Base-by-base conservation (phyloP, 2,888 invertebrate species). In the Mellilla xanthometata region DNA sequence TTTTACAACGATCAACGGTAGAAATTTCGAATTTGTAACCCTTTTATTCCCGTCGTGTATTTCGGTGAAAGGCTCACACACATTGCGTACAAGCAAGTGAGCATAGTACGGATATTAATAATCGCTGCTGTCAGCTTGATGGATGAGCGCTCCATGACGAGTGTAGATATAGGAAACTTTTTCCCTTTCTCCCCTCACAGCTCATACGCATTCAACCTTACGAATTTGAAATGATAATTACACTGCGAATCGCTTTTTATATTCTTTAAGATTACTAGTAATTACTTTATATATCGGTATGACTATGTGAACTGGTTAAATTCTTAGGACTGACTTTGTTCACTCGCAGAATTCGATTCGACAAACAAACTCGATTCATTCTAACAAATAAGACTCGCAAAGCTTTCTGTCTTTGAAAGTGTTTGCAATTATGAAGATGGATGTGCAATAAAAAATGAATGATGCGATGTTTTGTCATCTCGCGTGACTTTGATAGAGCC, bases 101-200 rank as follows among this genome's bases (percentile, higher is more conserved):
- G 35, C 41, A 49, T 26, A 45, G 48, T 44, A 52, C 34, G 67
- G 65, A 67, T 72, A 78, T 80, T 81, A 81, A 81, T 80, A 83
- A 80, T 80, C 76, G 73, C 54, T 49, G 74, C 70, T 79, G 86
- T 79, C 85, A 76, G 68, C 45, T 60, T 87, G 88, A 89, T 87
- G 67, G 83, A 89, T 85, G 75, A 61, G 56, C 54, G 50, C 51
- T 56, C 63, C 65, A 75, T 89, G 86, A 88, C 82, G 72, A 60
- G 80, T 81, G 60, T 58, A 61, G 71, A 68, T 66, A 67, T 63
- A 64, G 66, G 62, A 68, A 65, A 62, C 57, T 58, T 59, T 61
- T 60, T 55, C 61, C 65, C 60, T 54, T 56, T 54, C 61, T 54
- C 55, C 59, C 62, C 60, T 65, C 47, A 33, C 38, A 39, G 27